Conservation (phyloP, 2,113 vertebrate species). For the Eleginops maclovinus region DNA sequence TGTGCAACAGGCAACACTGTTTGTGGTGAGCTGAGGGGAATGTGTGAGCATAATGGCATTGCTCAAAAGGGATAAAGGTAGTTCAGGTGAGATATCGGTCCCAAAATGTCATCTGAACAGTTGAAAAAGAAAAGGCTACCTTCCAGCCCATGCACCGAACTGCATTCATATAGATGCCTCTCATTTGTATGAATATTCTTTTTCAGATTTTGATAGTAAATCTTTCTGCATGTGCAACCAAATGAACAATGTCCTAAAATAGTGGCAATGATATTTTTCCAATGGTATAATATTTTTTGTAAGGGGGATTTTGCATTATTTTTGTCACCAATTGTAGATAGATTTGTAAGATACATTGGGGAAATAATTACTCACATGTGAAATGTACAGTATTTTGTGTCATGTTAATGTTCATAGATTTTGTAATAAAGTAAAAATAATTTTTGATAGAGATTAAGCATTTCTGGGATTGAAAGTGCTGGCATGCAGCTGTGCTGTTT, state of each 20-base stretch:
- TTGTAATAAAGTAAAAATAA: slow-evolving; percentile 65
- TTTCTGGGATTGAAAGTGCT: slow-evolving; percentile 38
- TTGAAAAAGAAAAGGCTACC: not conserved
- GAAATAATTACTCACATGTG: slow-evolving; percentile 67
- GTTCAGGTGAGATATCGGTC: not conserved
- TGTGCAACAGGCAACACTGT: not conserved
- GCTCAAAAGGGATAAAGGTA: not conserved
- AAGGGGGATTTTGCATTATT: slow-evolving; percentile 33
- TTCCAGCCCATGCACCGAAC: not conserved
- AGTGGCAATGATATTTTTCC: not conserved
- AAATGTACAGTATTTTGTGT: slow-evolving; percentile 85
- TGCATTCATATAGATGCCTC: not conserved
- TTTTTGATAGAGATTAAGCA: slow-evolving; percentile 26
- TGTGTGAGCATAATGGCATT: not conserved
- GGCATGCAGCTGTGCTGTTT: slow-evolving; percentile 58
- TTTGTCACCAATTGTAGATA: slow-evolving; percentile 76
- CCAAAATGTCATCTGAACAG: not conserved
- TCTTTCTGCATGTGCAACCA: slow-evolving; percentile 28
- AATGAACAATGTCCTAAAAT: slow-evolving; percentile 9
- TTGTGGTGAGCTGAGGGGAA: not conserved
- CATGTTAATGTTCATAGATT: slow-evolving; percentile 69
- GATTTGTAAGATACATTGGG: slow-evolving; percentile 59
- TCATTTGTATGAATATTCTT: not conserved
- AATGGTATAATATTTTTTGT: slow-evolving; percentile 31
- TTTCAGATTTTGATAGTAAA: not conserved